A percentile compares a stretch with the other conserved stretches of the same genome.
These are phyloP conservation scores for Vandiemenella viatica DNA, from an alignment of 2,888 invertebrate species.

Conservation along the genomic window DNA sequence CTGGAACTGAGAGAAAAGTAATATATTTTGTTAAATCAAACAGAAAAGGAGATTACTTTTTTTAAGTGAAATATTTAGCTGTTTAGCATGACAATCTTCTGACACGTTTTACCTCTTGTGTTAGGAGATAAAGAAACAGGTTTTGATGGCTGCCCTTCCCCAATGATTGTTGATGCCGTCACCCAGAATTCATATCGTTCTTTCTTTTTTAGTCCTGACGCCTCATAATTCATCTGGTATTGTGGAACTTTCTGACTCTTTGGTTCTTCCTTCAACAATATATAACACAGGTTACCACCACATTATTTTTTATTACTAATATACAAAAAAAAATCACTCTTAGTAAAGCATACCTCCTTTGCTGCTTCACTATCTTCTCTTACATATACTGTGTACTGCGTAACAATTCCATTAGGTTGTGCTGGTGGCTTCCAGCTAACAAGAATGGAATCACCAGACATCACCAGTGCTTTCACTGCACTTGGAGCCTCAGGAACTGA, in stretches of 20 bases:
- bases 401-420: conserved; percentile 83
- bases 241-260: conserved; percentile 44
- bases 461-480: conserved; percentile 82
- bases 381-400: conserved; percentile 83
- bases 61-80: too few relatives aligned
- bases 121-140: conserved; percentile 74
- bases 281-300: background rate
- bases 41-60: too few relatives aligned
- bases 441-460: conserved; percentile 80
- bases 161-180: conserved; percentile 84
- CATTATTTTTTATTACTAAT: background rate
- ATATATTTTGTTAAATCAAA: background rate
- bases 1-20: conserved; percentile 50
- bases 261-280: conserved; percentile 21
- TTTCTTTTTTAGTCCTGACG: conserved; percentile 63
- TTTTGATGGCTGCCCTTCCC: conserved; percentile 82
- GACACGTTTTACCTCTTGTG: conserved; percentile 56
- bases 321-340: background rate
- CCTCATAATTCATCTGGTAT: conserved; percentile 75
- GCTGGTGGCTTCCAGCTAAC: conserved; percentile 89
- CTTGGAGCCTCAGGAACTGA: conserved; percentile 85
- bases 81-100: too few relatives aligned
- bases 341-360: conserved; percentile 20
- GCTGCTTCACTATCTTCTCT: conserved; percentile 25
- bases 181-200: conserved; percentile 89